Conservation (phyloP, 2,797 vertebrate genomes). For the Melanotaenia nigrans region DNA sequence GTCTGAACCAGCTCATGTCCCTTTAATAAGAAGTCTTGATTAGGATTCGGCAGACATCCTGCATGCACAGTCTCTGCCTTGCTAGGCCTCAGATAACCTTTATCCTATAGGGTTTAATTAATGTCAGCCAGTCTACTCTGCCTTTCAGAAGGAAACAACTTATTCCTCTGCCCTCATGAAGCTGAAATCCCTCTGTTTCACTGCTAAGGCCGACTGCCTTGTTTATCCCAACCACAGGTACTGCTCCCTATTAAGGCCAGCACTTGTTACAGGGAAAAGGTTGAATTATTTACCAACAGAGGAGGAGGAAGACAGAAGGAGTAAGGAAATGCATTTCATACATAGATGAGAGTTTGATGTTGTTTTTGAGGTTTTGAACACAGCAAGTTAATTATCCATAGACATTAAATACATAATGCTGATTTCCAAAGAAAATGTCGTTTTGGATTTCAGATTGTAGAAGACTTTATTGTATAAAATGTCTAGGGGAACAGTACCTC, state of each 20-base stretch:
- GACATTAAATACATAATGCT: constrained; percentile 55
- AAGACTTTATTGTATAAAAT: constrained; percentile 38
- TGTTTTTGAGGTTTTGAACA: constrained; percentile 65
- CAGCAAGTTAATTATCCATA: constrained; percentile 74
- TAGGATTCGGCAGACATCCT: constrained; percentile 77
- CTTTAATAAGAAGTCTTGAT: constrained; percentile 77
- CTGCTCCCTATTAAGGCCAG: constrained; percentile 84
- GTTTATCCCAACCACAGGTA: constrained; percentile 85
- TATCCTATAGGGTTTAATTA: constrained; percentile 88
- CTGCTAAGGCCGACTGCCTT: constrained; percentile 74
- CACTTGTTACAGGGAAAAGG: constrained; percentile 83
- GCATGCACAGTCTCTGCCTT: constrained; percentile 73
- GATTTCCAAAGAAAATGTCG: constrained; percentile 32
- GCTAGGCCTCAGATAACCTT: constrained; percentile 85
- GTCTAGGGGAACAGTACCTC: constrained; percentile 32
- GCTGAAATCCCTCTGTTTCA: constrained; percentile 84
- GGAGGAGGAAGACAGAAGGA: constrained; percentile 47
- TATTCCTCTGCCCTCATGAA: constrained; percentile 82
- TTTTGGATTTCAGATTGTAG: constrained; percentile 7
- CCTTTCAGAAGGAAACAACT: constrained; percentile 84
- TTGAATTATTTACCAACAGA: constrained; percentile 87
- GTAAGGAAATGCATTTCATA: constrained; percentile 51
- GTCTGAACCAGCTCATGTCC: constrained; percentile 54
- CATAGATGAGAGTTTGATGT: constrained; percentile 58
- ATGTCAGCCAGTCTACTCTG: constrained; percentile 81